phyloP scores from a whole-genome alignment of 2,113 vertebrate species.

The Piaya cayana region DNA sequence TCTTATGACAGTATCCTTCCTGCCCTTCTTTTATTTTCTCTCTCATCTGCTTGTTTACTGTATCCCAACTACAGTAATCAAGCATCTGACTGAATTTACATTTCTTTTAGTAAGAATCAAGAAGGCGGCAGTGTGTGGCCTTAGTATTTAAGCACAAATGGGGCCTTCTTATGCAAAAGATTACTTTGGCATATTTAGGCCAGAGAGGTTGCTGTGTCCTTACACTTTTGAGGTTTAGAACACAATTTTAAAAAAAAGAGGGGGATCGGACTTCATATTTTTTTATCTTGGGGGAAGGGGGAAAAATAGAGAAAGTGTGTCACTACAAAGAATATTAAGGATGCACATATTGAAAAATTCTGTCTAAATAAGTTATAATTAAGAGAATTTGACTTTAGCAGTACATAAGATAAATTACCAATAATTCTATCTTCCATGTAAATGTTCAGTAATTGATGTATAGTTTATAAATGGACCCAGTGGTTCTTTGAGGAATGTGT shows the following conservation, averaged over 20 bases:
- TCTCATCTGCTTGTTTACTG: neutral
- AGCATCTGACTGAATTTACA: conserved; percentile 27
- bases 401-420: conserved; percentile 1
- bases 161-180: neutral
- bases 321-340: neutral
- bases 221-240: neutral
- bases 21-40: neutral
- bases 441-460: conserved; percentile 44
- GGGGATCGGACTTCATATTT: neutral
- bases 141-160: neutral
- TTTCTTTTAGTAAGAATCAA: conserved; percentile 1
- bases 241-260: neutral
- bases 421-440: conserved; percentile 15
- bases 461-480: neutral
- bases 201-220: neutral
- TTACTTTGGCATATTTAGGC: neutral
- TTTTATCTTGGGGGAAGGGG: neutral
- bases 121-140: neutral
- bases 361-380: conserved; percentile 1
- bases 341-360: neutral
- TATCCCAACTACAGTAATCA: neutral
- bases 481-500: conserved; percentile 26
- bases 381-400: conserved; percentile 22
- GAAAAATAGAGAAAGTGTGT: neutral
- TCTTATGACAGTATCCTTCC: neutral